Base-by-base conservation (phyloP, 35 echinoderm and acorn worm genomes). In the Eucidaris tribuloides region DNA sequence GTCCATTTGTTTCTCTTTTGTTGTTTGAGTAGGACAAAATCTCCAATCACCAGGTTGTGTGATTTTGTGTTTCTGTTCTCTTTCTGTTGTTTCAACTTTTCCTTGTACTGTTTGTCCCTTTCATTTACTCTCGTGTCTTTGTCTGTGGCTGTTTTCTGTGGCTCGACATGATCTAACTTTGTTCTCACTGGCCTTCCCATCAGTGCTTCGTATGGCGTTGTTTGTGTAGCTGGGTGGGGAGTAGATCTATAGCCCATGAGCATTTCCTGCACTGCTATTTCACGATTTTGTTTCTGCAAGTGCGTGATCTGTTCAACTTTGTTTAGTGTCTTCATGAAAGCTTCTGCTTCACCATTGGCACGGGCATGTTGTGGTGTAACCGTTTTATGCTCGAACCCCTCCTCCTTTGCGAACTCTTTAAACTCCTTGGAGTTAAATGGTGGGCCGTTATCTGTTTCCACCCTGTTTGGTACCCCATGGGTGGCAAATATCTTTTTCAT, bases 381-480 rank as follows among this genome's bases (percentile, higher is more conserved):
- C 19, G 15, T 66, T 20, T 89, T 79, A 34, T 89, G 89, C 2
- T 79, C 36, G 70, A 91, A 79, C 46, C 89, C 82, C 68, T 78
- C 58, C 42, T 91, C 66, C 70, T 84, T 33, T 15, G 70, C 74
- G 35, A 84, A 91, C 23, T 85, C 71, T 78, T 48, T 37, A 61
- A 91, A 91, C 5, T 91, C 89, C 79, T 80, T 85, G 64, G 81
- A 85, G 29, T 65, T 80, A 74, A 91, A 85, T 42, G 89, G 82
- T 45, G 82, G 81, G 33, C 89, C 89, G 57, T 80, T 85, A 41
- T 91, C 82, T 11, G 30, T 85, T 70, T 91, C 89, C 32, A 85
- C 6, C 65, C 62, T 61, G 24, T 54, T 79, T 50, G 82, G 78
- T 2, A 70, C 72, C 24, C 89, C 89, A 52, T 86, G 74, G 4